phyloP scores from a whole-genome alignment of 2,888 invertebrate species.

The Andrena minutula region DNA sequence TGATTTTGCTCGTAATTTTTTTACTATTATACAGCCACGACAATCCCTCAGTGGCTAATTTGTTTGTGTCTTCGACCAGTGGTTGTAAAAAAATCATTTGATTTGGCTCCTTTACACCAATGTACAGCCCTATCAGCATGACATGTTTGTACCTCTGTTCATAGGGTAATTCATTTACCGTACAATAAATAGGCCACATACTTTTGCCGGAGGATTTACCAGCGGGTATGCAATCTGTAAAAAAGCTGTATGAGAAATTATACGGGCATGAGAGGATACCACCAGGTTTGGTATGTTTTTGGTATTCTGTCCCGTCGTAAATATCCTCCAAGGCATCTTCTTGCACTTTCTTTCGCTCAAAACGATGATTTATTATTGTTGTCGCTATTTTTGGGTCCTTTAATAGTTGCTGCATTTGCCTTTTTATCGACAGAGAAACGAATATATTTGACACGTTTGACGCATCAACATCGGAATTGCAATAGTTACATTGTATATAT shows the following conservation, averaged over 20 bases:
- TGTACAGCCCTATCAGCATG: slow-evolving; percentile 28
- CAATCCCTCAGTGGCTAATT: slow-evolving; percentile 21
- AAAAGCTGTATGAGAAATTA: slow-evolving; percentile 30
- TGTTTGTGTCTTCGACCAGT: slow-evolving; percentile 24
- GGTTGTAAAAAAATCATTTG: slow-evolving; percentile 33
- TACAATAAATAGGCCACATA: slow-evolving; percentile 39
- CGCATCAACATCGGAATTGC: slow-evolving; percentile 6
- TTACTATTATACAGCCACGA: slow-evolving; percentile 20
- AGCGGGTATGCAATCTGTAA: slow-evolving; percentile 21
- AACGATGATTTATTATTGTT: slow-evolving; percentile 17
- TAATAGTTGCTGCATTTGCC: slow-evolving; percentile 19
- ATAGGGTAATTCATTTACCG: slow-evolving; percentile 34
- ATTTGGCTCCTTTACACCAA: slow-evolving; percentile 30
- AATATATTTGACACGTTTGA: slow-evolving; percentile 27
- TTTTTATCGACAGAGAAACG: slow-evolving; percentile 17
- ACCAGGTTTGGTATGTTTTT: slow-evolving; percentile 24
- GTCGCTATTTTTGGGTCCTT: slow-evolving; percentile 29
- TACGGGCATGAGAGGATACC: slow-evolving; percentile 25
- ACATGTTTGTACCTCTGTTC: slow-evolving; percentile 20
- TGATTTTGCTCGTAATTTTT: slow-evolving; percentile 24
- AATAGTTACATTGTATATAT: slow-evolving; percentile 19
- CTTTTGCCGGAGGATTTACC: slow-evolving; percentile 24
- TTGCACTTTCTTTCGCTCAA: slow-evolving; percentile 24
- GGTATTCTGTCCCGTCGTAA: slow-evolving; percentile 13
- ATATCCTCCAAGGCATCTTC: slow-evolving; percentile 29